A percentile compares a stretch with the other conserved stretches of the same genome.
These are phyloP conservation scores for Mizuhopecten yessoensis DNA, from an alignment of 1,140 invertebrate genomes.

Conservation along the genomic window DNA sequence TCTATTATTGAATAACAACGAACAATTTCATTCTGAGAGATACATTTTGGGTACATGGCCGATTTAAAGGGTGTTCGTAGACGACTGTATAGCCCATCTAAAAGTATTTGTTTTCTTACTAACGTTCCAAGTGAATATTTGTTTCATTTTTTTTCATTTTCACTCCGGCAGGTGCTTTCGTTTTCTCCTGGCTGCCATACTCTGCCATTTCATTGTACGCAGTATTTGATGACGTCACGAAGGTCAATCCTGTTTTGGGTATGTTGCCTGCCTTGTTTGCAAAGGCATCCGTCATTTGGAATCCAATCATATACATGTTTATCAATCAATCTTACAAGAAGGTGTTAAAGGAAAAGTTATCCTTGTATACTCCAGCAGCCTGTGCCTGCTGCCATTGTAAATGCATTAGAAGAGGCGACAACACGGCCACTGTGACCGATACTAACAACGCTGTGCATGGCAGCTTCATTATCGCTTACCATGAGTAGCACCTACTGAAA, in stretches of 20 bases:
- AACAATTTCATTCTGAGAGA: too few species aligned
- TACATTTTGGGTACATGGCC: too few species aligned
- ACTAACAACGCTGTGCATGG: neutral
- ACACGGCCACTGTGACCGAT: neutral
- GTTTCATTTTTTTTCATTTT: neutral
- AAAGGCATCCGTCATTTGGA: constrained; percentile 11
- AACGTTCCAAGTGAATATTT: too few species aligned
- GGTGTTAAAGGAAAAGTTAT: neutral
- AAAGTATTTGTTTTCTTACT: too few species aligned
- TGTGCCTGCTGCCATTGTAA: neutral
- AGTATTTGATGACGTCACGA: neutral
- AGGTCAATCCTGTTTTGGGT: neutral
- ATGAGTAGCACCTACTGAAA: neutral
- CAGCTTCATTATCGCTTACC: neutral
- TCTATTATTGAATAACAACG: too few species aligned
- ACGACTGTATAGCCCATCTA: too few species aligned
- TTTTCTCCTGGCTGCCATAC: constrained; percentile 24
- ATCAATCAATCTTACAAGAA: constrained; percentile 9
- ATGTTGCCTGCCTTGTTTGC: constrained; percentile 2
- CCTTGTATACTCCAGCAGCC: neutral
- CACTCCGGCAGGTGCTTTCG: neutral
- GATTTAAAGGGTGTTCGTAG: too few species aligned
- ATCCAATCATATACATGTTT: constrained; percentile 33
- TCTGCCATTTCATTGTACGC: constrained; percentile 23
- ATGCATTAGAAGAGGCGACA: neutral